Base-by-base conservation (phyloP, 2,888 invertebrate species). In the Temnothorax unifasciatus region DNA sequence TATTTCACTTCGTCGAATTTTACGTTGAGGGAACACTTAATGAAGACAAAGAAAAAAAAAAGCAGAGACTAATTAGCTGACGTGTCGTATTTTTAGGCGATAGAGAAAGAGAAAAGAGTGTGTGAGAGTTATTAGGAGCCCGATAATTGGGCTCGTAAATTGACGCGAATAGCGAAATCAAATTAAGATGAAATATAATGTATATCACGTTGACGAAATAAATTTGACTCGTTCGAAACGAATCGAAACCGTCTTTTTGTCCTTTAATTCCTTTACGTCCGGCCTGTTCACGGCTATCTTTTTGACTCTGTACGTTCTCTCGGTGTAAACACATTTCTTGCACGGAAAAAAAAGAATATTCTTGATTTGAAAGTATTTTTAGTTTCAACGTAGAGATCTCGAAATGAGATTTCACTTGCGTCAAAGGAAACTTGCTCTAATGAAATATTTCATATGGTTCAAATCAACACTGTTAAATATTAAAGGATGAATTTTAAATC, bases 1-100 rank as follows among this genome's bases (percentile, higher is more conserved):
- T 66, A 76, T 76, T 76, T 76, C 66, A 76, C 68, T 68, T 76
- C 38, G 47, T 76, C 68, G 68, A 76, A 66, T 76, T 76, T 76
- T 61, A 66, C 41, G 74, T 74, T 66, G 75, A 76, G 68, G 75
- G 47, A 76, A 76, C 68, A 76, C 47, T 75, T 38, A 8, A 69
- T 34, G 18, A 18, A 47, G 11, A 34, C 0, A 52, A 21, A 50
- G 38, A n/a, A 71, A 25, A 57, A 57, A 15, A 69, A 54, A 15
- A 15, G 29, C 29, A 44, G 13, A 74, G 25, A 11, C 21, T 50
- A 34, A 34, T 66, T 76, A 76, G 75, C 34, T 50, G 21, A 76
- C 38, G 63, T 34, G 15, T 76, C 68, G 50, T 76, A 76, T 50
- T 76, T 75, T 66, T 76, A 76, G 68, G 21, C 21, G 64, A 21